Base-by-base conservation (phyloP, 2,797 vertebrate genomes). In the Labeo calbasu region DNA sequence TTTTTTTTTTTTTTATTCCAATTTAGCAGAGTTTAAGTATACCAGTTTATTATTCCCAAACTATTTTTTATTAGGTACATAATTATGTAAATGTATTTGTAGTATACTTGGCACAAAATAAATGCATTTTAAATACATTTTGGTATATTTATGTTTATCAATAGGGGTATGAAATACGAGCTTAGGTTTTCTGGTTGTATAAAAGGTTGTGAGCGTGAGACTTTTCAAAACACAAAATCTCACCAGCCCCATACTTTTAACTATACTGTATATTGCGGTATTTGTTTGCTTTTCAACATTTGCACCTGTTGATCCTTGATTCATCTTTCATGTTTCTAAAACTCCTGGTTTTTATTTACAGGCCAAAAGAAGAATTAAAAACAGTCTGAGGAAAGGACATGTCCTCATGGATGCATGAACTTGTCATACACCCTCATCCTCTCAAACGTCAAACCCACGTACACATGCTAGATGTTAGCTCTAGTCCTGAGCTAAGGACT, bases 331-430 rank as follows among this genome's bases (percentile, higher is more conserved):
- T 28, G 8, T 10, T 9, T n/a, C 5, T 21, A 51, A 51, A 51
- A 51, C 50, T 17, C 50, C 13, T 51, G 14, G 17, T 36, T 5
- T 25, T 50, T 65, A 13, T 21, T 36, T 91, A 79, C 90, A 96
- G 95, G 93, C 92, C 94, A 91, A 96, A 95, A 92, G 95, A 96
- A 69, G 94, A 96, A 36, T 89, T 92, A 85, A 95, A 95, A 90
- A 89, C 93, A 0, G 94, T 93, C 81, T 95, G 93, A 95, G 79
- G 92, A 90, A 77, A 36, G 2, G 21, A 5, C n/a, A 50, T 80
- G 84, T 87, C 81, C 85, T 83, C 82, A 83, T 36, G 32, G 77
- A 82, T 78, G 84, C 84, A 90, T 87, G 82, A 84, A 77, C 85
- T 84, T 82, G 79, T 82, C 85, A 48, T 48, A 84, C 86, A 73